Evolutionary conservation across 2,797 vertebrate genomes (phyloP), one percentile per base, ranked within the genome.

Genomic region (Picus viridis): DNA sequence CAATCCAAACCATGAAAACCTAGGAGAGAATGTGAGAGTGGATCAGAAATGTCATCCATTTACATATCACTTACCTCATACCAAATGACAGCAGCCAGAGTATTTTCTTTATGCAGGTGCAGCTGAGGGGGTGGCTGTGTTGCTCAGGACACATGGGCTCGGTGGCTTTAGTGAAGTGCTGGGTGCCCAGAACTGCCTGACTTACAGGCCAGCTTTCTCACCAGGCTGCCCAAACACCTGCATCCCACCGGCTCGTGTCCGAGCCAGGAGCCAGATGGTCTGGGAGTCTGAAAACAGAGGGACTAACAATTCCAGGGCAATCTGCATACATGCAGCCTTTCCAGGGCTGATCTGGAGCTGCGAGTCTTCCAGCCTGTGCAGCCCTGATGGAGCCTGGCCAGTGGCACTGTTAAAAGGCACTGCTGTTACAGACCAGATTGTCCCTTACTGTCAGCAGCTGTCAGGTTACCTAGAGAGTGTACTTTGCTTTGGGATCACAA

Each of bases 191-290:
- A 27, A 53, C 76, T 51, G 27, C 62, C 20, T 61, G 47, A 13
- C 12, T 56, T 16, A 0, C 0, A 5, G 54, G 22, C 13, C 54
- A 72, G 51, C 45, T 53, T 39, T 80, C 23, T 58, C 79, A 3
- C 45, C 62, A 30, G 32, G 14, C 82, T 70, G 43, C 70, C 63
- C 86, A 6, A 69, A 36, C 29, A 39, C 86, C 86, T 22, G 74
- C 81, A 70, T 77, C 90, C 53, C 29, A 1, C 71, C 24, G 24
- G 16, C 72, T 91, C 64, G 34, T 59, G 69, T 16, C 89, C 12
- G 10, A 94, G 75, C 61, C 45, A 74, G 71, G 57, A 95, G 81
- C 75, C 94, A 93, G 93, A 95, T 94, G 94, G 95, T 47, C 79
- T 51, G 69, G 62, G 71, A 90, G 68, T 2, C 83, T 79, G 88